A percentile compares a stretch with the other conserved stretches of the same genome.
phyloP scores from a whole-genome alignment of 2,797 vertebrate genomes.

The Argentina silus region DNA sequence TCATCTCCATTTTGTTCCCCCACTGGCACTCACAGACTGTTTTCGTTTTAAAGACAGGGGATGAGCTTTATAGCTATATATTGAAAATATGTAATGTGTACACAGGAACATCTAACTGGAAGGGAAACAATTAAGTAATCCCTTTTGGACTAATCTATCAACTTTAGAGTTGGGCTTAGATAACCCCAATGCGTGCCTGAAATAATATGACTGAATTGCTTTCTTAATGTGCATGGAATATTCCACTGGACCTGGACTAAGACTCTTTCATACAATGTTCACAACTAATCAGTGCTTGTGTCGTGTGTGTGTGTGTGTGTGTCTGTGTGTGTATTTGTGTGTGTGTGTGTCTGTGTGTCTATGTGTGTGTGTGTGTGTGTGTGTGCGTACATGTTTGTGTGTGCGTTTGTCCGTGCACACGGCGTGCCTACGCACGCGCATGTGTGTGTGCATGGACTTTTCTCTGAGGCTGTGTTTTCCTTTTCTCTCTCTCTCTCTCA shows the following conservation, averaged over 20 bases:
- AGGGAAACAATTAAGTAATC: conserved; percentile 10
- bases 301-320: neutral
- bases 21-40: neutral
- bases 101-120: neutral
- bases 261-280: neutral
- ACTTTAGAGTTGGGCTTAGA: conserved; percentile 19
- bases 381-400: neutral
- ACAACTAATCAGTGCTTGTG: conserved; percentile 13
- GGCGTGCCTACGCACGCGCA: too few relatives aligned
- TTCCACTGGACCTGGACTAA: conserved; percentile 12
- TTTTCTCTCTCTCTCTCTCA: conserved; percentile 44
- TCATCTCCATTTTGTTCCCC: conserved; percentile 1
- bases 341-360: conserved; percentile 1
- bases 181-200: conserved; percentile 11
- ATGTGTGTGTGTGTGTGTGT: neutral
- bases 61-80: neutral
- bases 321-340: neutral
- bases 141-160: conserved; percentile 20
- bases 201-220: conserved; percentile 22
- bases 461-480: conserved; percentile 39
- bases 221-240: conserved; percentile 14
- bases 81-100: neutral
- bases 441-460: too few relatives aligned
- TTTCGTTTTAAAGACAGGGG: conserved; percentile 1
- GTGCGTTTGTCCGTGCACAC: conserved; percentile 14